Conservation (phyloP, 2,113 vertebrate genomes). For the Microtus montanus region DNA sequence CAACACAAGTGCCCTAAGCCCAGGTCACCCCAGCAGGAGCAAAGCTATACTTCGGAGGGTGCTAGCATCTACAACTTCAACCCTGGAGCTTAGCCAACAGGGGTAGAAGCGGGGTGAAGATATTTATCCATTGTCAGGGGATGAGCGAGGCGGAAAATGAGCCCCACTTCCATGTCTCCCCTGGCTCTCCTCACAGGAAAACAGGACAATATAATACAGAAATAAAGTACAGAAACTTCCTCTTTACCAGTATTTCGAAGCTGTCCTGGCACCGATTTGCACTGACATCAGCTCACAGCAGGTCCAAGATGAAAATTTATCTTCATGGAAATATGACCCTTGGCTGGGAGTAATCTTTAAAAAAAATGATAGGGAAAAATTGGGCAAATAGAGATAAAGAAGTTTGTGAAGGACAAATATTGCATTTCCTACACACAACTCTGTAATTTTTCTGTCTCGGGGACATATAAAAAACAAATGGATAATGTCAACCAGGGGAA, state of each 20-base stretch:
- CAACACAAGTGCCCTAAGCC: conserved; percentile 82
- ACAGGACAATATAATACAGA: conserved; percentile 90
- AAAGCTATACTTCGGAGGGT: conserved; percentile 82
- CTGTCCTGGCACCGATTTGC: conserved; percentile 83
- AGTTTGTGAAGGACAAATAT: conserved; percentile 77
- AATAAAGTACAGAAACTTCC: conserved; percentile 94
- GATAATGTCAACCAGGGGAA: conserved; percentile 45
- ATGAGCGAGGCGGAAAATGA: conserved; percentile 91
- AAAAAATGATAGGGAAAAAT: conserved; percentile 79
- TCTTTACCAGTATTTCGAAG: conserved; percentile 87
- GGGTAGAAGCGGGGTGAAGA: conserved; percentile 81
- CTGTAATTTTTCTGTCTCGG: conserved; percentile 65
- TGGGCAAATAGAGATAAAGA: conserved; percentile 85
- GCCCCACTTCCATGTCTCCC: conserved; percentile 85
- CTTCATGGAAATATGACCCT: conserved; percentile 86
- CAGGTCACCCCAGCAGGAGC: conserved; percentile 84
- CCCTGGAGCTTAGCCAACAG: conserved; percentile 84
- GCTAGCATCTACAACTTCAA: conserved; percentile 74
- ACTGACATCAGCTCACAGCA: conserved; percentile 85
- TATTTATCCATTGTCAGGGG: conserved; percentile 92
- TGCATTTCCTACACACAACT: conserved; percentile 77
- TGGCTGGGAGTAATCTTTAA: conserved; percentile 81
- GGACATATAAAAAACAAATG: conserved; percentile 74
- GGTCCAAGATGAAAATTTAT: conserved; percentile 85
- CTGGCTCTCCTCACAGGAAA: conserved; percentile 89